Conservation (phyloP, 2,888 invertebrate species). For the Cheilosia pagana region DNA sequence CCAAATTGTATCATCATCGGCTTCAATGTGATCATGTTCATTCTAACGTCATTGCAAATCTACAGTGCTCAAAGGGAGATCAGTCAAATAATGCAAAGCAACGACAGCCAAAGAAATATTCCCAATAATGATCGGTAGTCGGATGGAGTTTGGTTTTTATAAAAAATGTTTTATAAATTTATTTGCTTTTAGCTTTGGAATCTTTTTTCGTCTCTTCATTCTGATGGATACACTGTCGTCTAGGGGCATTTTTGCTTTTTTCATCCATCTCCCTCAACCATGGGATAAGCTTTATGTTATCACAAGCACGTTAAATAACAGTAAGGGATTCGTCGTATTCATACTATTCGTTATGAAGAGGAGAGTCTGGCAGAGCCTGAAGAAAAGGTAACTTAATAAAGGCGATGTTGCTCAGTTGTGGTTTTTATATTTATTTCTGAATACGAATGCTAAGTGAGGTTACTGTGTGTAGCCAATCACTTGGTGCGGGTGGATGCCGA, state of each 20-base stretch:
- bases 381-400: slow-evolving; percentile 81
- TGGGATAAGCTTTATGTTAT: slow-evolving; percentile 82
- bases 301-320: slow-evolving; percentile 85
- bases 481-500: too few species aligned
- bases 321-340: slow-evolving; percentile 86
- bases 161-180: background rate
- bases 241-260: slow-evolving; percentile 90
- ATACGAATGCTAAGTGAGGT: too few species aligned
- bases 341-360: slow-evolving; percentile 87
- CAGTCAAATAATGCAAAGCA: slow-evolving; percentile 81
- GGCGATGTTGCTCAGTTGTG: too few species aligned
- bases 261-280: slow-evolving; percentile 83
- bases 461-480: too few species aligned
- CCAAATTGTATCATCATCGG: slow-evolving; percentile 80
- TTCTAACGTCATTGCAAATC: slow-evolving; percentile 82
- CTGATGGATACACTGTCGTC: slow-evolving; percentile 95
- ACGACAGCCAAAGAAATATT: slow-evolving; percentile 81
- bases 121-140: slow-evolving; percentile 82
- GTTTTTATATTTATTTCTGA: too few species aligned
- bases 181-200: slow-evolving; percentile 86
- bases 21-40: slow-evolving; percentile 81
- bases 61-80: slow-evolving; percentile 81
- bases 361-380: slow-evolving; percentile 81
- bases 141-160: background rate
- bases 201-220: slow-evolving; percentile 91